phyloP scores from a whole-genome alignment of 2,888 invertebrate species.

The Platerodrilus igneus region DNA sequence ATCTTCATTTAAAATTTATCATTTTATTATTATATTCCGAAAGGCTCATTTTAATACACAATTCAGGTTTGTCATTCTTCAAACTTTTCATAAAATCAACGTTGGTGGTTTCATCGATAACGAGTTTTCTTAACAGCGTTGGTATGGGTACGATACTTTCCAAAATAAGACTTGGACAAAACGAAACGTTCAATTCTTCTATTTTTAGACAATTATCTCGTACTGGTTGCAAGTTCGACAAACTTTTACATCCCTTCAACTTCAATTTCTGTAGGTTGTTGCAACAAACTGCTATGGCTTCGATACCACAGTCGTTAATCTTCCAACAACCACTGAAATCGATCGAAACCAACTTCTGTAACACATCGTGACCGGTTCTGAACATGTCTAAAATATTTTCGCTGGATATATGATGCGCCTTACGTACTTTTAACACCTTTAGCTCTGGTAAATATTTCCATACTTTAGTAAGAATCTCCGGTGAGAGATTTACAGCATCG shows the following conservation, averaged over 20 bases:
- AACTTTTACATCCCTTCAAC: conserved; percentile 32
- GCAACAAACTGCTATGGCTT: conserved; percentile 29
- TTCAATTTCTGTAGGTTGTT: conserved; percentile 24
- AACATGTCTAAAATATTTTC: conserved; percentile 25
- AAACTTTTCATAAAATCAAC: conserved; percentile 11
- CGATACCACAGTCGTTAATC: conserved; percentile 26
- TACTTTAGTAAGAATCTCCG: conserved; percentile 27
- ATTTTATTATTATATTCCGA: conserved; percentile 28
- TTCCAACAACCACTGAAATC: conserved; percentile 33
- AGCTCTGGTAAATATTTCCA: conserved; percentile 27
- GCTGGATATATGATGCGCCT: conserved; percentile 30
- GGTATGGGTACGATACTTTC: conserved; percentile 19
- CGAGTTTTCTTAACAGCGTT: conserved; percentile 19
- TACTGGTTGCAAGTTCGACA: conserved; percentile 24
- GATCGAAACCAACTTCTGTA: conserved; percentile 26
- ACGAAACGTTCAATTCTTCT: conserved; percentile 29
- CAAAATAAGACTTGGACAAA: conserved; percentile 23
- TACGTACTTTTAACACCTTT: conserved; percentile 29
- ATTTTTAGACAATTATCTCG: conserved; percentile 26
- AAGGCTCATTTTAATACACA: conserved; percentile 22
- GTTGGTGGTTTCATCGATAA: conserved; percentile 25
- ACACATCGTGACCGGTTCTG: conserved; percentile 18
- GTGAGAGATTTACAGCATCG: conserved; percentile 30
- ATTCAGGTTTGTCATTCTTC: conserved; percentile 4
- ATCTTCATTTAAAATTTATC: conserved; percentile 8